A percentile compares a stretch with the other conserved stretches of the same genome.
Evolutionary conservation across 2,797 vertebrate species (phyloP).

Genomic region (Avahi laniger): DNA sequence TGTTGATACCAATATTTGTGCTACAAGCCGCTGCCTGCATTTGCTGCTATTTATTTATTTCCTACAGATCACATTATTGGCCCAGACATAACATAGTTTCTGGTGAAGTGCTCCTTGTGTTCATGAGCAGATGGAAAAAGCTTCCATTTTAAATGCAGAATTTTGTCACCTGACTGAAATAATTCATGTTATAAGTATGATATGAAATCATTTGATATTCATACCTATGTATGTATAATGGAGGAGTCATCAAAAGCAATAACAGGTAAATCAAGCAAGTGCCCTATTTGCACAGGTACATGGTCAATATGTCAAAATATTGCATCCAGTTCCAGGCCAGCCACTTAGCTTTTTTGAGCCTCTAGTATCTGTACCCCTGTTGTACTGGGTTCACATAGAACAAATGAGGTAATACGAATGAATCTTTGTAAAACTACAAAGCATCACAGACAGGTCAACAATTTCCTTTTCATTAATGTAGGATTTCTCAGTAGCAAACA

Average conservation of each 20-base stretch:
- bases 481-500: neutral
- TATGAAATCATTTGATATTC: constrained; percentile 68
- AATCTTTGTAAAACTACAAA: constrained; percentile 25
- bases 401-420: neutral
- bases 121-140: constrained; percentile 71
- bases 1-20: constrained; percentile 59
- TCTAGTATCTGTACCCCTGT: neutral
- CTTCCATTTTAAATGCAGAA: constrained; percentile 75
- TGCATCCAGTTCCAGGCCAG: neutral
- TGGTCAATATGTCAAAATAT: neutral
- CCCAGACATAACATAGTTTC: constrained; percentile 71
- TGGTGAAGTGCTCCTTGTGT: constrained; percentile 42
- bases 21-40: constrained; percentile 71
- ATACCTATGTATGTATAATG: neutral
- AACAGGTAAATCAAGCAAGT: neutral
- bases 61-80: constrained; percentile 76
- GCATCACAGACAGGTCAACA: neutral
- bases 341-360: neutral
- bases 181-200: constrained; percentile 75
- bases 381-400: neutral
- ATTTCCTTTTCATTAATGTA: neutral
- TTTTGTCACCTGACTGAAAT: constrained; percentile 72
- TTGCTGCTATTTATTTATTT: constrained; percentile 78
- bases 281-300: neutral
- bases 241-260: neutral